These are phyloP conservation scores for Sphaeridia pumilis DNA, from an alignment of 2,888 invertebrate species.

Conservation along the genomic window DNA sequence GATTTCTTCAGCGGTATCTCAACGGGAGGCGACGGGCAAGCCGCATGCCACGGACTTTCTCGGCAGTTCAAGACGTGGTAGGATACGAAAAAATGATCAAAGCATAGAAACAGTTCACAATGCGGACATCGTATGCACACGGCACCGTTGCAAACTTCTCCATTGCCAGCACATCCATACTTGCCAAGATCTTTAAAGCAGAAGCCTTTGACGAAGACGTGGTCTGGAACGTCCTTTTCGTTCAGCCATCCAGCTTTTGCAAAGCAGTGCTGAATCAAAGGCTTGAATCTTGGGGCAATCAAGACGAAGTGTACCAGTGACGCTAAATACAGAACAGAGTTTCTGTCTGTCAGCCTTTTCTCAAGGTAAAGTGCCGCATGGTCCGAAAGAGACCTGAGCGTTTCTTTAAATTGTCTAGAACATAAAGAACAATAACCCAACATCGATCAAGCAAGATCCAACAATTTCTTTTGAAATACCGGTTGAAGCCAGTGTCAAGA, in stretches of 20 bases:
- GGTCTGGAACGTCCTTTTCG: background rate
- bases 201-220: background rate
- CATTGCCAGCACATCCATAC: background rate
- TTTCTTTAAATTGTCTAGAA: background rate
- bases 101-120: background rate
- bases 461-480: background rate
- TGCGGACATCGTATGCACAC: background rate
- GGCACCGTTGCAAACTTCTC: background rate
- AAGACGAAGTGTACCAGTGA: background rate
- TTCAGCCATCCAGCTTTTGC: background rate
- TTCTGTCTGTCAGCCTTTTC: background rate
- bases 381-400: background rate
- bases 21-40: no score
- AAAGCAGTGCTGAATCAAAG: background rate
- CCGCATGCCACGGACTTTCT: background rate
- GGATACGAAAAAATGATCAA: background rate
- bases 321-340: background rate
- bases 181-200: background rate
- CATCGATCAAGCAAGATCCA: no score
- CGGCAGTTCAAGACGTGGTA: background rate
- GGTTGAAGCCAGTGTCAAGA: background rate
- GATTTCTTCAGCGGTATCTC: no score
- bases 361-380: background rate
- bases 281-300: background rate
- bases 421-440: no score